Percentiles rank a stretch among this genome's conserved stretches.
phyloP scores from a whole-genome alignment of 2,113 vertebrate species.

The Benthochromis sp. region DNA sequence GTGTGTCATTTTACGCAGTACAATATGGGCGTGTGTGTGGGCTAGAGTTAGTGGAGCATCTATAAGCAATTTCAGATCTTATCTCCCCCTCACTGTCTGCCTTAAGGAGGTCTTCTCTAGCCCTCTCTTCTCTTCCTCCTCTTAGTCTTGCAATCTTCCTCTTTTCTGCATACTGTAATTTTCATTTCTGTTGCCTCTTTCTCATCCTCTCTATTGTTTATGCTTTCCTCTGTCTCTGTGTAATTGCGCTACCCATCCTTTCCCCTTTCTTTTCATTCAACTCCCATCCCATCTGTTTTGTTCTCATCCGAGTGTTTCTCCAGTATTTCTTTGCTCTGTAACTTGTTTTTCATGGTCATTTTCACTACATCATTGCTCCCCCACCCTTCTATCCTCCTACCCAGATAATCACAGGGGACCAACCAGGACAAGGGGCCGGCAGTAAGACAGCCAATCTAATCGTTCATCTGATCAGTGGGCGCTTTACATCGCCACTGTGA shows the following conservation, averaged over 20 bases:
- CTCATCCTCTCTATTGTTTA: neutral
- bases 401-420: conserved; percentile 57
- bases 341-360: conserved; percentile 39
- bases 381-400: conserved; percentile 1
- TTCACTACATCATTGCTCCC: conserved; percentile 6
- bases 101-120: conserved; percentile 40
- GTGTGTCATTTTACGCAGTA: neutral
- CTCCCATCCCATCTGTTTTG: neutral
- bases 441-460: conserved; percentile 63
- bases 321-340: neutral
- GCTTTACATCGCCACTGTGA: conserved; percentile 55
- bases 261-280: neutral
- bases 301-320: neutral
- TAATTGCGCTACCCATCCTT: neutral
- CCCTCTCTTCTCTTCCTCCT: conserved; percentile 6
- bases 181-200: neutral
- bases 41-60: conserved; percentile 54
- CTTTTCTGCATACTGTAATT: neutral
- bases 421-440: conserved; percentile 47
- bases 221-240: neutral
- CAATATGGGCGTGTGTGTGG: conserved; percentile 38
- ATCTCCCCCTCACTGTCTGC: conserved; percentile 58
- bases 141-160: neutral
- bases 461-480: conserved; percentile 61
- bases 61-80: conserved; percentile 65